phyloP scores from a whole-genome alignment of 1,140 invertebrate genomes.

The Pemphigus obesinymphae region DNA sequence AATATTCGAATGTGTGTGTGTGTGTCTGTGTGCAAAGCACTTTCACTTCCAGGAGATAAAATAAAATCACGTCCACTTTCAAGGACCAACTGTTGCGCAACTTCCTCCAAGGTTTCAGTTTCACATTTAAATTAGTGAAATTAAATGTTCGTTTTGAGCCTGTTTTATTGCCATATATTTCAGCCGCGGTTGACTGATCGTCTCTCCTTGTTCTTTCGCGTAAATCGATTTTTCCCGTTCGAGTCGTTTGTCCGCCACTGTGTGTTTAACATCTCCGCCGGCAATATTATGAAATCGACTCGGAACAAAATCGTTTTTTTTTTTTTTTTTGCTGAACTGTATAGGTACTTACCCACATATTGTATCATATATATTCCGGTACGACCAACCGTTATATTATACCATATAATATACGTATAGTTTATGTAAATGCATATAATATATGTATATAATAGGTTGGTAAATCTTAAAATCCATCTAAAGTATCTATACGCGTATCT shows the following conservation, averaged over 20 bases:
- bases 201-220: neutral
- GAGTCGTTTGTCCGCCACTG: neutral
- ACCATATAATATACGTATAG: neutral
- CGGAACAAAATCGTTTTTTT: neutral
- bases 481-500: too few relatives aligned
- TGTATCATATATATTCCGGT: neutral
- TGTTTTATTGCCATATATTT: neutral
- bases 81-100: conserved; percentile 31
- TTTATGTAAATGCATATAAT: too few relatives aligned
- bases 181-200: conserved; percentile 10
- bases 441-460: too few relatives aligned
- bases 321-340: neutral
- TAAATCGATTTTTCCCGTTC: neutral
- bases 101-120: conserved; percentile 36
- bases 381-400: neutral
- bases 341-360: neutral
- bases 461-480: too few relatives aligned
- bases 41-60: conserved; percentile 34
- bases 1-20: neutral
- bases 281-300: neutral
- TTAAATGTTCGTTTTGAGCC: neutral
- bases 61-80: conserved; percentile 37
- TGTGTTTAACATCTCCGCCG: neutral
- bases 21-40: neutral
- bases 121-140: conserved; percentile 40